Base-by-base conservation (phyloP, 2,797 vertebrate species). In the Lerista edwardsae region DNA sequence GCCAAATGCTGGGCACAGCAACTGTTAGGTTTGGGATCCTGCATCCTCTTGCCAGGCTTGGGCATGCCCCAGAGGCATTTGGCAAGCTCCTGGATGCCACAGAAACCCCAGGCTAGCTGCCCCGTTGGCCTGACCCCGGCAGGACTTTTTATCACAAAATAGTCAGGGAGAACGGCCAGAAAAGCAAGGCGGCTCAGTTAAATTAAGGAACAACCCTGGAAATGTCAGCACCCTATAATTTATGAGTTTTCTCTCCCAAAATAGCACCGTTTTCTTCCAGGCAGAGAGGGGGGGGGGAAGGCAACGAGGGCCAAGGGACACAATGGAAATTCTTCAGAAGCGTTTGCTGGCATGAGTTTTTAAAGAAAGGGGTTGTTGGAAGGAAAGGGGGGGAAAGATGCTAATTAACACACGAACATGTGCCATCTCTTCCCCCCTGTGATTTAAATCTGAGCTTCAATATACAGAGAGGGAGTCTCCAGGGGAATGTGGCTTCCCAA, bases 301-400 rank as follows among this genome's bases (percentile, higher is more conserved):
- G 29, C 44, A 19, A 27, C 15, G 39, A 47, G 69, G 27, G 29
- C 59, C 36, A 57, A 19, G 23, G 55, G 6, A 9, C 79, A 41
- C 27, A 59, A 36, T 47, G 59, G 36, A 73, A 73, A 82, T 82
- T 74, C 80, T 59, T 61, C 2, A 74, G 80, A 82, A 59, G 36
- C 39, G 27, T 44, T 82, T 82, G 69, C 80, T 64, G 51, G 44
- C 64, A 55, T 47, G 59, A n/a, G 71, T 25, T 21, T 62, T 34
- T 74, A 31, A 34, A 31, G 29, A 34, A 39, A 6, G 25, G 39
- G 27, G 10, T 8, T 8, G n/a, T 34, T 36, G 12, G 47, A 39
- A n/a, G 9, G 15, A 11, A 11, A 31, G 25, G 9, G 3, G 19
- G 4, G 8, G n/a, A n/a, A n/a, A n/a, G 76, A 23, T 44, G 61